These are phyloP conservation scores for Caradrina clavipalpis DNA, from an alignment of 2,888 invertebrate genomes.

Conservation along the genomic window DNA sequence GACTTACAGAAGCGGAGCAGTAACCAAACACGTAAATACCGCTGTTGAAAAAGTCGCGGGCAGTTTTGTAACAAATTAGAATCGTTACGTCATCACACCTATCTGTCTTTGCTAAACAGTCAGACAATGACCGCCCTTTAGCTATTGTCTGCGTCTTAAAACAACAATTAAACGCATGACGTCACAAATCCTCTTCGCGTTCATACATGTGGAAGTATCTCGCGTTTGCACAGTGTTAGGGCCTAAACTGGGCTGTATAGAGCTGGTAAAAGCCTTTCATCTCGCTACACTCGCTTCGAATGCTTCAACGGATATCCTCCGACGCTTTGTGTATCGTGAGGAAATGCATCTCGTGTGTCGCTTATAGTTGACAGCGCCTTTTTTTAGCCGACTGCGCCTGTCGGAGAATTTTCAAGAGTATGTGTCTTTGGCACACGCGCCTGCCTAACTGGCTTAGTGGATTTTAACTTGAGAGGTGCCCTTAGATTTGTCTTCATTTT, in stretches of 20 bases:
- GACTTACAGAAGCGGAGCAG: too few relatives aligned
- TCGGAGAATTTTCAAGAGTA: too few relatives aligned
- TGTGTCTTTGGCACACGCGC: too few relatives aligned
- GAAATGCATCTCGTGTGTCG: constrained; percentile 52
- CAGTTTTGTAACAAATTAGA: too few relatives aligned
- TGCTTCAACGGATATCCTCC: constrained; percentile 51
- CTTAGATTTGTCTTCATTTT: too few relatives aligned
- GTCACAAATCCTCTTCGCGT: not conserved
- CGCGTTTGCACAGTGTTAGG: constrained; percentile 10
- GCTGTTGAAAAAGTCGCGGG: too few relatives aligned
- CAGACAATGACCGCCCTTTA: not conserved
- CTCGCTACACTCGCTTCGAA: constrained; percentile 28
- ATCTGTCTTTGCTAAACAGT: too few relatives aligned
- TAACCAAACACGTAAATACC: too few relatives aligned
- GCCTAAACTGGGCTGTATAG: constrained; percentile 36
- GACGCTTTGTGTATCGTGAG: constrained; percentile 48
- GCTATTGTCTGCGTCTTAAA: not conserved
- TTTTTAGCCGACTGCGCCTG: constrained; percentile 20
- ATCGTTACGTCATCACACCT: too few relatives aligned
- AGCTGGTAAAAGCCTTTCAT: constrained; percentile 23
- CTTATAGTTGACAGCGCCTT: constrained; percentile 26
- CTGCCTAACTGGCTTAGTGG: too few relatives aligned
- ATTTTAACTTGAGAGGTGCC: too few relatives aligned
- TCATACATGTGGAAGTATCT: constrained; percentile 9
- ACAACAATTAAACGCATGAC: not conserved